Conservation (phyloP, 2,888 invertebrate species). For the Ypsolopha sequella region DNA sequence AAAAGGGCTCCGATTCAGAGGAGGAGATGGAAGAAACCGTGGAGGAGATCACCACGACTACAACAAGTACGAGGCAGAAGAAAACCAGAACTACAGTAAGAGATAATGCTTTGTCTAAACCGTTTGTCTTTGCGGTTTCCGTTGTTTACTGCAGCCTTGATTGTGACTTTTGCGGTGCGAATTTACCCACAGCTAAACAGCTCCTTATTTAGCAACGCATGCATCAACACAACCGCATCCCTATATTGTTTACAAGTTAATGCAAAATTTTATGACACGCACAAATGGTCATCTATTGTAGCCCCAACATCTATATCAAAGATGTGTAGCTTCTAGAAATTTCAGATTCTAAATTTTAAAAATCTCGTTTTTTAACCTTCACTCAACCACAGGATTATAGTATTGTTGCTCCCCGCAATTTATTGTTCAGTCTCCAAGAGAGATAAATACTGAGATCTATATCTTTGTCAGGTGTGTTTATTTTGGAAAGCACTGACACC, state of each 20-base stretch:
- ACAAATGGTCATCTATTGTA: not conserved
- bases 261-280: no score
- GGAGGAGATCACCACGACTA: constrained; percentile 50
- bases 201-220: not conserved
- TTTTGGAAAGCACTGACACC: constrained; percentile 6
- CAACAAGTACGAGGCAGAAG: constrained; percentile 29
- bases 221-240: not conserved
- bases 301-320: not conserved
- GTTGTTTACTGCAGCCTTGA: constrained; percentile 20
- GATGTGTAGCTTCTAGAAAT: not conserved
- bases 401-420: not conserved
- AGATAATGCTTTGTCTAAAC: constrained; percentile 6
- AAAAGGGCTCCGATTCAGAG: constrained; percentile 22
- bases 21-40: constrained; percentile 44
- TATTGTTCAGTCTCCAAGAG: not conserved
- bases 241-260: not conserved
- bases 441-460: not conserved
- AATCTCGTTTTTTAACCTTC: not conserved
- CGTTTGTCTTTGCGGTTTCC: not conserved
- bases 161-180: constrained; percentile 22
- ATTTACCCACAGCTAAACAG: not conserved
- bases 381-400: not conserved
- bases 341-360: not conserved
- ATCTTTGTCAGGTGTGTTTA: not conserved
- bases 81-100: constrained; percentile 36